Conservation (phyloP, 2,888 invertebrate species). For the Fragum fragum region DNA sequence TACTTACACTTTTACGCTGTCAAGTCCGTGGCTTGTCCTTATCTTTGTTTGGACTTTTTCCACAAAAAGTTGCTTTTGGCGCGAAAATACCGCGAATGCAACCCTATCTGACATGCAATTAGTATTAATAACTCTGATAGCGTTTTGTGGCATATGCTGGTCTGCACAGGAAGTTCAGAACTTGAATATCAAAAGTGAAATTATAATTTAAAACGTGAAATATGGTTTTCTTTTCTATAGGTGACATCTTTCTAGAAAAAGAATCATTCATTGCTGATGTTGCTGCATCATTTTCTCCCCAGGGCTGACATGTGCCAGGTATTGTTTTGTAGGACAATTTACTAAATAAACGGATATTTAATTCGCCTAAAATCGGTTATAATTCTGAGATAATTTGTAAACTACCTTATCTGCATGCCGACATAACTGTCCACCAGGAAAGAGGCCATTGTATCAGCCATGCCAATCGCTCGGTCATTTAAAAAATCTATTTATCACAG, state of each 20-base stretch:
- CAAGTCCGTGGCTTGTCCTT: too few species aligned
- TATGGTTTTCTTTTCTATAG: constrained; percentile 30
- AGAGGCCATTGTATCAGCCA: constrained; percentile 47
- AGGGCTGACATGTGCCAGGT: constrained; percentile 31
- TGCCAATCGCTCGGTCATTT: constrained; percentile 34
- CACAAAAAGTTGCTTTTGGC: too few species aligned
- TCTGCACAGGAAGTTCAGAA: constrained; percentile 7
- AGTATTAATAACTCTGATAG: too few species aligned
- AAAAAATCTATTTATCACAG: constrained; percentile 62
- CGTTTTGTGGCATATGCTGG: constrained; percentile 3
- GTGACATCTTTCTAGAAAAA: not conserved
- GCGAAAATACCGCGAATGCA: too few species aligned
- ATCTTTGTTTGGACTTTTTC: too few species aligned
- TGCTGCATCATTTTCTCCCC: constrained; percentile 27
- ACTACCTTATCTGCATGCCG: constrained; percentile 44
- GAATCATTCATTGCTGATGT: constrained; percentile 16
- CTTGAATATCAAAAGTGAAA: constrained; percentile 22
- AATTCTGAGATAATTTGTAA: constrained; percentile 46
- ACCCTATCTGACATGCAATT: too few species aligned
- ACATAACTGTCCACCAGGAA: constrained; percentile 59
- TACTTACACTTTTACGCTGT: too few species aligned
- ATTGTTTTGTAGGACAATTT: constrained; percentile 23
- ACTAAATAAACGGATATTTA: constrained; percentile 36
- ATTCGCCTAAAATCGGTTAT: constrained; percentile 36
- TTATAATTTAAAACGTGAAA: not conserved